Evolutionary conservation across 2,113 vertebrate genomes (phyloP).

Genomic region (Rhinopomastus cyanomelas): DNA sequence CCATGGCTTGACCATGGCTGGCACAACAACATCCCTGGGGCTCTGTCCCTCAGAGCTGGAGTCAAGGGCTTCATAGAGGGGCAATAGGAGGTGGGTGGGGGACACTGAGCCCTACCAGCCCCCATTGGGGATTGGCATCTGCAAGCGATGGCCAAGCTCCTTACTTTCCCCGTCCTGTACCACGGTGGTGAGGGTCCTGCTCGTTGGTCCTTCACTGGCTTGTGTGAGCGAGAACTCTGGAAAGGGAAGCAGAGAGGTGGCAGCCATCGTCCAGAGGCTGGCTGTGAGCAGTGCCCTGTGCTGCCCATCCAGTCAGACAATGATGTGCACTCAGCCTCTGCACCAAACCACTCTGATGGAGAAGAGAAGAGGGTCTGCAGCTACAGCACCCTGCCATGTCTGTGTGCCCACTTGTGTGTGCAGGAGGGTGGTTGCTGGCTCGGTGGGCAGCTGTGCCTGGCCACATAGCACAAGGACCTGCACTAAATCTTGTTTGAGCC

Average conservation of each 20-base stretch:
- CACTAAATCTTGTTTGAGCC: neutral
- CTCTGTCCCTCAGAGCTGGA: neutral
- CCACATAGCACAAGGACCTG: accelerated
- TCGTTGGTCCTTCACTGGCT: conserved; percentile 59
- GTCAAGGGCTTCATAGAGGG: neutral
- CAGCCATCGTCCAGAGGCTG: accelerated
- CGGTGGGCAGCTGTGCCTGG: neutral
- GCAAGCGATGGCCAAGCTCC: neutral
- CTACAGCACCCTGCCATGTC: neutral
- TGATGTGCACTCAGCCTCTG: too few species aligned
- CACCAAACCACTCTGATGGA: neutral
- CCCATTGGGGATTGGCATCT: too few species aligned
- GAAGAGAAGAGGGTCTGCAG: neutral
- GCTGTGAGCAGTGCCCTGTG: accelerated
- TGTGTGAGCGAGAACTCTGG: conserved; percentile 74
- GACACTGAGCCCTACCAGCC: neutral
- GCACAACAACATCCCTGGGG: accelerated
- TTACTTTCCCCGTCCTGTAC: conserved; percentile 74
- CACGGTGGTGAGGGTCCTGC: conserved; percentile 24
- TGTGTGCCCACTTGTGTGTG: neutral
- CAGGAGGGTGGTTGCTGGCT: neutral
- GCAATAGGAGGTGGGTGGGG: neutral
- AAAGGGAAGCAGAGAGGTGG: neutral
- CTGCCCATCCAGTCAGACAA: neutral
- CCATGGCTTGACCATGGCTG: neutral